Base-by-base conservation (phyloP, 2,888 invertebrate species). In the Keiferia lycopersicella region DNA sequence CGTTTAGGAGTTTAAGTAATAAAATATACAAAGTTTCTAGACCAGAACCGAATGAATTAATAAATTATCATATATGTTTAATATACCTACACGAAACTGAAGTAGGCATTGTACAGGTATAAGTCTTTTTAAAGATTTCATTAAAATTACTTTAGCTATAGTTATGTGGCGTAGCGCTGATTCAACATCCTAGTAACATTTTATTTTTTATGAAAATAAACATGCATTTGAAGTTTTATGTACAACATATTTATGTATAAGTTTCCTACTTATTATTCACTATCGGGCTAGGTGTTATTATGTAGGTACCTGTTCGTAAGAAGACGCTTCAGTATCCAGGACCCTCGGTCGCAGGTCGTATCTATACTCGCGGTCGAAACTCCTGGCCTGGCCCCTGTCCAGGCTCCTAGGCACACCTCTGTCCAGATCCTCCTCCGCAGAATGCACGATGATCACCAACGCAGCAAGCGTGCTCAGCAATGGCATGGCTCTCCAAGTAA, bases 391-490 rank as follows among this genome's bases (percentile, higher is more conserved):
- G 10, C 34, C 10, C 45, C 45, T 45, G 16, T 45, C 45, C 45
- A 45, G 45, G 45, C 45, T 16, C n/a, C 45, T n/a, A 65, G 85
- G 84, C 67, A 81, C 74, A 51, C 87, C 62, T 18, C 58, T 4
- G 6, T 67, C 67, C 30, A 56, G n/a, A 8, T 64, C 84, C 68
- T 90, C 90, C 69, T 91, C 90, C 3, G 87, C 85, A 34, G 90
- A 85, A 71, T 90, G 82, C 70, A 87, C 91, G 69, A 91, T 88
- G 67, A 91, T 89, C 74, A 91, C 88, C 81, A 91, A 73, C 69
- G 91, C 91, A 69, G 91, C 91, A 74, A 91, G 75, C 77, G 88
- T 91, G 79, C 89, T 88, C 76, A 91, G 75, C 73, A 91, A 80
- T 68, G 87, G 84, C 91, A 91, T 91, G 68, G 78, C 78, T 75